These are phyloP conservation scores for Macaca nemestrina DNA, from an alignment of 2,113 vertebrate species.

Conservation along the genomic window DNA sequence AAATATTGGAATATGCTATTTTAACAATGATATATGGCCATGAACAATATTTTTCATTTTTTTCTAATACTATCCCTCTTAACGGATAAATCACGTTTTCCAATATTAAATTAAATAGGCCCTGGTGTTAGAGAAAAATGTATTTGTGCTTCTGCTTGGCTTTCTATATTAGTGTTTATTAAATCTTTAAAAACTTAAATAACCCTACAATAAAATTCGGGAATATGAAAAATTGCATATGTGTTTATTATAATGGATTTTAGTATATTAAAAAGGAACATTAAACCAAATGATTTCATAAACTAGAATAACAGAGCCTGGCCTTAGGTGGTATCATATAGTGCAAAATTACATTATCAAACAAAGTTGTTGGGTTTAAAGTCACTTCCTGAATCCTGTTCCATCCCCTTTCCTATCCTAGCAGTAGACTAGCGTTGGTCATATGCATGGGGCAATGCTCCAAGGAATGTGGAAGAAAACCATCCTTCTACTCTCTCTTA, in stretches of 20 bases:
- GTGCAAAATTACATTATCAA: not conserved
- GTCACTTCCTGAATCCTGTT: not conserved
- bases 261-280: conserved; percentile 51
- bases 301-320: not conserved
- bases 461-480: not conserved
- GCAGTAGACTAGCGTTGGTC: not conserved
- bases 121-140: conserved; percentile 71
- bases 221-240: conserved; percentile 35
- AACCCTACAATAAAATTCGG: conserved; percentile 61
- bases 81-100: conserved; percentile 75
- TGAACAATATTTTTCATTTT: conserved; percentile 55
- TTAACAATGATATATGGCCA: conserved; percentile 60
- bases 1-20: conserved; percentile 66
- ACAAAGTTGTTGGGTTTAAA: not conserved
- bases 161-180: conserved; percentile 66
- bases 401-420: not conserved
- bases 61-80: conserved; percentile 63
- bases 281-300: conserved; percentile 48
- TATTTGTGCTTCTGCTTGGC: conserved; percentile 55
- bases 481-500: not conserved
- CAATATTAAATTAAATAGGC: conserved; percentile 72
- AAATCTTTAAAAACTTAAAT: conserved; percentile 74
- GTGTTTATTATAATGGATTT: conserved; percentile 48
- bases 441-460: rapidly evolving
- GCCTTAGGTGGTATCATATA: not conserved